Conservation (phyloP, 1,140 invertebrate genomes). For the Calliphora vicina region DNA sequence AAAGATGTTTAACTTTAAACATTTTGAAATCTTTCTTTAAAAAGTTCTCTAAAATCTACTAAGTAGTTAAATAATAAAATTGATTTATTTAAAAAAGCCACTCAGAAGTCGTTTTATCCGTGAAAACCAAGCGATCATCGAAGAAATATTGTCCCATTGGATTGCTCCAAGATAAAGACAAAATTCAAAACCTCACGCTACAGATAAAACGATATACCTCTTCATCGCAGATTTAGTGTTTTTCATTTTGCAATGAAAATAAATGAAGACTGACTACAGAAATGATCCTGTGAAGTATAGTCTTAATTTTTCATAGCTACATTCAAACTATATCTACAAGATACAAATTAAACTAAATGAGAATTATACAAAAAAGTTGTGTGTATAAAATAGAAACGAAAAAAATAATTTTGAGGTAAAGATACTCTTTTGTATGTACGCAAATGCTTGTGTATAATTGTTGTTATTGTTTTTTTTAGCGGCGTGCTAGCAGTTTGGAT, state of each 20-base stretch:
- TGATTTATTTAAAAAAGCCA: conserved; percentile 42
- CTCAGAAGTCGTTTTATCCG: conserved; percentile 60
- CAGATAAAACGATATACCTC: conserved; percentile 55
- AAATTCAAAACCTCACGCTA: conserved; percentile 53
- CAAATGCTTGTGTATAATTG: too few relatives aligned
- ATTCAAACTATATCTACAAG: not conserved
- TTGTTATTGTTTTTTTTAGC: too few relatives aligned
- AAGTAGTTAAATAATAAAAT: not conserved
- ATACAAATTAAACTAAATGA: conserved; percentile 33
- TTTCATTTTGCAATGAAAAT: conserved; percentile 51
- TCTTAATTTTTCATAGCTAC: conserved; percentile 45
- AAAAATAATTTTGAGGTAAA: too few relatives aligned
- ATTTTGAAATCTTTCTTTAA: too few relatives aligned
- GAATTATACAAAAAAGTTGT: conserved; percentile 38
- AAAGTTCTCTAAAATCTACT: too few relatives aligned
- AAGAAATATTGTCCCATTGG: conserved; percentile 27
- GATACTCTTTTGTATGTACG: too few relatives aligned
- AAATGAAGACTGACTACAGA: conserved; percentile 60
- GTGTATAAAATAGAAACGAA: too few relatives aligned
- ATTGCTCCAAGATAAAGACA: conserved; percentile 12
- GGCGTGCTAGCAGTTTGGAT: too few relatives aligned
- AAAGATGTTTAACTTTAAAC: too few relatives aligned
- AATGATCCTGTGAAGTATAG: conserved; percentile 62
- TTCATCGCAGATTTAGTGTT: conserved; percentile 51
- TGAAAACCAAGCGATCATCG: conserved; percentile 42